Conservation (phyloP, 2,888 invertebrate species). For the Drosophila leonis region DNA sequence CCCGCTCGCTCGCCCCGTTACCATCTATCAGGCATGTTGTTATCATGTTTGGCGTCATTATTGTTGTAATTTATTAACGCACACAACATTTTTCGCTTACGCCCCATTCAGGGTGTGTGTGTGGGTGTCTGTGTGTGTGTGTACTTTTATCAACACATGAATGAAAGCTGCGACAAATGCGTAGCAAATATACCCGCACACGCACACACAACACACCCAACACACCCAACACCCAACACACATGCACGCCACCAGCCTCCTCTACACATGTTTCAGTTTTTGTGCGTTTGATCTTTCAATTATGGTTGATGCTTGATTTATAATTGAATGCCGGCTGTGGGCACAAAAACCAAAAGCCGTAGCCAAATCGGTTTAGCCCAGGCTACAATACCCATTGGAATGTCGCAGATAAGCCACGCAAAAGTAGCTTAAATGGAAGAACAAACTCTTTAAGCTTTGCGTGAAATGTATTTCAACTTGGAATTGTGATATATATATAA, state of each 20-base stretch:
- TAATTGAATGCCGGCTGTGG: constrained; percentile 67
- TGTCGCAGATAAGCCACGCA: constrained; percentile 28
- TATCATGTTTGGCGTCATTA: constrained; percentile 80
- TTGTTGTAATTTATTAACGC: constrained; percentile 81
- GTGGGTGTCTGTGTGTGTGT: constrained; percentile 12
- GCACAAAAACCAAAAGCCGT: constrained; percentile 26
- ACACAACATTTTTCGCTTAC: constrained; percentile 76
- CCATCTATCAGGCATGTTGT: constrained; percentile 63
- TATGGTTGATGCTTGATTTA: constrained; percentile 76
- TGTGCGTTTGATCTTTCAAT: constrained; percentile 74
- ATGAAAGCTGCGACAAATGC: constrained; percentile 71
- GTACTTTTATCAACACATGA: constrained; percentile 62
- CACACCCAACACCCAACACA: constrained; percentile 2
- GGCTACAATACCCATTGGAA: constrained; percentile 5
- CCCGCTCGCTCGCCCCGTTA: constrained; percentile 1
- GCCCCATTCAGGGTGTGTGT: constrained; percentile 41
- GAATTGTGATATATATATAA: not conserved
- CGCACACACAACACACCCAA: not conserved
- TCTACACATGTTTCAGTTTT: constrained; percentile 36
- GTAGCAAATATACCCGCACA: constrained; percentile 22
- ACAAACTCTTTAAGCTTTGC: constrained; percentile 2
- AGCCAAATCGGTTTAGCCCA: constrained; percentile 28
- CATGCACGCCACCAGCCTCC: not conserved
- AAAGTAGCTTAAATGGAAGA: not conserved
- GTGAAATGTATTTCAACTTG: not conserved